Conservation (phyloP, 2,113 vertebrate genomes). For the Microcebus murinus region DNA sequence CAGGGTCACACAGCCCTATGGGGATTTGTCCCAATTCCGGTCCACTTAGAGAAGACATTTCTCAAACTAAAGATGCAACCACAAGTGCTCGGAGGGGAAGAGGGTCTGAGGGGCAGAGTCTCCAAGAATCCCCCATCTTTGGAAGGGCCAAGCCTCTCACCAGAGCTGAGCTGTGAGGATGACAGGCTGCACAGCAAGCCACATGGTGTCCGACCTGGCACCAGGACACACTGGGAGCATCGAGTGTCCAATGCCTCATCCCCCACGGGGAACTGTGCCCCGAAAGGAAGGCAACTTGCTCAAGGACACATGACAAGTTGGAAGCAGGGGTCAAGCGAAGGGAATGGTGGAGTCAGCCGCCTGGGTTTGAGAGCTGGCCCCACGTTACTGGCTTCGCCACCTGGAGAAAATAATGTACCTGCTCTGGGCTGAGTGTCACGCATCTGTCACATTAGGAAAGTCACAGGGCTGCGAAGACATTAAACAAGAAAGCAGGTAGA, state of each 20-base stretch:
- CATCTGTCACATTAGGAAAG: not conserved
- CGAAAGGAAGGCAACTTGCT: not conserved
- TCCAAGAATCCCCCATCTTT: not conserved
- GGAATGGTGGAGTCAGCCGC: not conserved
- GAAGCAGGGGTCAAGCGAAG: not conserved
- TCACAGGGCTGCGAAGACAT: not conserved
- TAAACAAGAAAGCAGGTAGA: not conserved
- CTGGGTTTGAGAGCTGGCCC: not conserved
- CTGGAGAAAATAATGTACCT: not conserved
- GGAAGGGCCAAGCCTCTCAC: not conserved
- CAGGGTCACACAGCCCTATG: accelerated
- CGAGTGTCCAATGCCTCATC: not conserved
- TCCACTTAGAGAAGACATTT: not conserved
- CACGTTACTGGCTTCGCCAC: not conserved
- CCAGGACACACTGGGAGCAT: not conserved
- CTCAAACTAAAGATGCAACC: not conserved
- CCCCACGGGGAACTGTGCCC: not conserved
- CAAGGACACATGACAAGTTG: not conserved
- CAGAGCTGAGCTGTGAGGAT: not conserved
- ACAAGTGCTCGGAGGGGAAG: not conserved
- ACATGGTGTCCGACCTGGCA: not conserved
- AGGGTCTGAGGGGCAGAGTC: too few species aligned
- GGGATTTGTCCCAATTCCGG: not conserved
- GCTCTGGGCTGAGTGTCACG: not conserved
- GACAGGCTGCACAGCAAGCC: not conserved